Percentiles rank a stretch among this genome's conserved stretches.
Evolutionary conservation across 2,797 vertebrate genomes (phyloP).

Genomic region (Carcharodon carcharias): DNA sequence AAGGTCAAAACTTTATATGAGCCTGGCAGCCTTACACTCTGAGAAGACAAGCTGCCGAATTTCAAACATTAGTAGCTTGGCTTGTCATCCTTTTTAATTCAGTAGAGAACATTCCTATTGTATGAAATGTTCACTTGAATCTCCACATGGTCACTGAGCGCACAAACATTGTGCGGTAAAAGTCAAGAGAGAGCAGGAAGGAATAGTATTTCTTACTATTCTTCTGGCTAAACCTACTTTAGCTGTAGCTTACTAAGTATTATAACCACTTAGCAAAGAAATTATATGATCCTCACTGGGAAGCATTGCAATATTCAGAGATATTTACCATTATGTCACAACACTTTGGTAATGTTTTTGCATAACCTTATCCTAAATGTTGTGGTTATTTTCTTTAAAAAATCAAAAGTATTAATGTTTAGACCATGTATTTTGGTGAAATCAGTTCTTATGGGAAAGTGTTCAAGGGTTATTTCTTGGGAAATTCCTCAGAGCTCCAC

Average conservation of each 20-base stretch:
- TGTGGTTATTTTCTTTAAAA: not conserved
- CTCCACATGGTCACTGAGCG: not conserved
- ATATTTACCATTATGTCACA: not conserved
- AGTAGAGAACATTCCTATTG: not conserved
- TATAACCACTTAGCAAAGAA: not conserved
- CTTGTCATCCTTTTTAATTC: not conserved
- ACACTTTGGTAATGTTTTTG: not conserved
- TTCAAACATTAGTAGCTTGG: not conserved
- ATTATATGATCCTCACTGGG: not conserved
- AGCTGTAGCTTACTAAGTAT: not conserved
- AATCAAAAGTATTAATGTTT: not conserved
- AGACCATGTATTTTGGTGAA: not conserved
- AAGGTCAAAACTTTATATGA: not conserved
- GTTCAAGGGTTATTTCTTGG: not conserved
- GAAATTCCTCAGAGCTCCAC: not conserved
- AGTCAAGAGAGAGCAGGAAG: not conserved
- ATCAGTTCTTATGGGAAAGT: not conserved
- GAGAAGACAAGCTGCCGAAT: conserved; percentile 12
- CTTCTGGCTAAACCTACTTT: not conserved
- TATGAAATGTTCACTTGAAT: not conserved
- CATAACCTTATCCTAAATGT: not conserved
- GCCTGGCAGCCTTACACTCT: not conserved
- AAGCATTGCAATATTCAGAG: not conserved
- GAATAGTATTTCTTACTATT: not conserved
- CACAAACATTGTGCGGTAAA: not conserved